phyloP scores from a whole-genome alignment of 2,797 vertebrate genomes.

The Syngnathus acus region DNA sequence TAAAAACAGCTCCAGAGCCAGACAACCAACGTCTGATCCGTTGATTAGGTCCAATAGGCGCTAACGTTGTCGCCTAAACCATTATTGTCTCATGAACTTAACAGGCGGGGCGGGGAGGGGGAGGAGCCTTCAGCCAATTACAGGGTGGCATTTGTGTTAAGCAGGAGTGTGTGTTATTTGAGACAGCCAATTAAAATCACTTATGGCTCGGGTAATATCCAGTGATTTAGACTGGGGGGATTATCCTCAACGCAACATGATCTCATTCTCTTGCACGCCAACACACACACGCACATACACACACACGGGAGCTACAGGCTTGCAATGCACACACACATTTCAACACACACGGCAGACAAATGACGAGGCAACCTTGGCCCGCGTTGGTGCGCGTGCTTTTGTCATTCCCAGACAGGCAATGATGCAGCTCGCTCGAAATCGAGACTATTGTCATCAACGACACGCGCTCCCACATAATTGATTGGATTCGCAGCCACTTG shows the following conservation, averaged over 20 bases:
- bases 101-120: constrained; percentile 50
- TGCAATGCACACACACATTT: constrained; percentile 12
- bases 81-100: constrained; percentile 73
- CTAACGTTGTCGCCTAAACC: constrained; percentile 62
- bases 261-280: constrained; percentile 65
- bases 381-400: constrained; percentile 34
- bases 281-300: constrained; percentile 17
- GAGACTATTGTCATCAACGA: constrained; percentile 7
- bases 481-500: neutral
- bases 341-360: constrained; percentile 11
- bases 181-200: constrained; percentile 78
- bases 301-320: constrained; percentile 29
- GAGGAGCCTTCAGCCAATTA: constrained; percentile 50
- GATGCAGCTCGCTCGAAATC: neutral
- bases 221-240: constrained; percentile 68
- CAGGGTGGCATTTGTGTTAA: constrained; percentile 60
- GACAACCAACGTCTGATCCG: constrained; percentile 55
- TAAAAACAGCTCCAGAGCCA: constrained; percentile 48
- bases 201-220: constrained; percentile 68
- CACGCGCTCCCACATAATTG: constrained; percentile 1
- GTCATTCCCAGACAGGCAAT: constrained; percentile 48
- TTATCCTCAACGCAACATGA: constrained; percentile 67
- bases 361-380: constrained; percentile 42
- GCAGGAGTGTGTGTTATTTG: constrained; percentile 62
- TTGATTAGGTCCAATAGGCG: constrained; percentile 53